Percentiles rank a stretch among this genome's conserved stretches.
Evolutionary conservation across 2,888 invertebrate genomes (phyloP).

Genomic region (Schizotus pectinicornis): DNA sequence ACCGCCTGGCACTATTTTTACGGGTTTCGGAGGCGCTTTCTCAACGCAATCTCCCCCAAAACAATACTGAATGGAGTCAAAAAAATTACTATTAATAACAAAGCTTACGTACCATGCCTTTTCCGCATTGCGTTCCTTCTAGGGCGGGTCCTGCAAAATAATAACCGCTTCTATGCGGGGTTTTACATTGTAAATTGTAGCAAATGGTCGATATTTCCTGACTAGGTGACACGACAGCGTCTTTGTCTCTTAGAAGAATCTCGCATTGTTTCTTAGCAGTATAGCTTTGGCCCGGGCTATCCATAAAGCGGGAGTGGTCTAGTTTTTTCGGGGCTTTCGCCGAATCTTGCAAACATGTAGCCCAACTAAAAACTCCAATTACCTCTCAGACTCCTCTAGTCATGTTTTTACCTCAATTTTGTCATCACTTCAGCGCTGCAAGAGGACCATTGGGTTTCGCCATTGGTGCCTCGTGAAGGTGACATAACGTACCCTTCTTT

Average conservation of each 20-base stretch:
- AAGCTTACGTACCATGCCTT: slow-evolving; percentile 60
- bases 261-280: slow-evolving; percentile 79
- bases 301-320: slow-evolving; percentile 68
- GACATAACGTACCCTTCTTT: slow-evolving; percentile 85
- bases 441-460: slow-evolving; percentile 79
- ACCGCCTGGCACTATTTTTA: slow-evolving; percentile 59
- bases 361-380: slow-evolving; percentile 60
- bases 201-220: slow-evolving; percentile 62
- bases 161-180: slow-evolving; percentile 74
- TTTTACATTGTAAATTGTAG: slow-evolving; percentile 72
- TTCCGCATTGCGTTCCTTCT: slow-evolving; percentile 78
- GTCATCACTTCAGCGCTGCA: slow-evolving; percentile 74
- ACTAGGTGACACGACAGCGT: slow-evolving; percentile 64
- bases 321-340: slow-evolving; percentile 61
- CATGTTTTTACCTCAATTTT: slow-evolving; percentile 62
- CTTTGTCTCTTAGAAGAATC: slow-evolving; percentile 70
- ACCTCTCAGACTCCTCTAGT: background rate
- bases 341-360: slow-evolving; percentile 70
- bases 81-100: slow-evolving; percentile 27
- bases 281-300: slow-evolving; percentile 74
- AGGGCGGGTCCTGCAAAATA: slow-evolving; percentile 84
- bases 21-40: slow-evolving; percentile 53
- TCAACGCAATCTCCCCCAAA: slow-evolving; percentile 69
- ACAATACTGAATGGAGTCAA: slow-evolving; percentile 66
- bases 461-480: slow-evolving; percentile 76